phyloP scores from a whole-genome alignment of 2,888 invertebrate species.

The Ectemnius cavifrons region DNA sequence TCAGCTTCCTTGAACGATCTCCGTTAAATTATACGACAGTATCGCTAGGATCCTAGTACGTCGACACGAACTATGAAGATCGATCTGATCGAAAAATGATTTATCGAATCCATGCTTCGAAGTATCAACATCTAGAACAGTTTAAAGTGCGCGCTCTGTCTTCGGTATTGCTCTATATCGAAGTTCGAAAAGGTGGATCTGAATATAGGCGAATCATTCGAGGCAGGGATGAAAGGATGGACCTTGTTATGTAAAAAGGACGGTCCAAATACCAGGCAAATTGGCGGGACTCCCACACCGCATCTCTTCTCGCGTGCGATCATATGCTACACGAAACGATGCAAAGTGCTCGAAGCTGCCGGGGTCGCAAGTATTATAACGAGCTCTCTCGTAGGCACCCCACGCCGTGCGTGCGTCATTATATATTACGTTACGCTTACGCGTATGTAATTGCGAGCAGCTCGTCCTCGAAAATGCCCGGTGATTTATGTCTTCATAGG shows the following conservation, averaged over 20 bases:
- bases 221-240: conserved; percentile 50
- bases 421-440: conserved; percentile 74
- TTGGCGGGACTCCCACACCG: conserved; percentile 75
- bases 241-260: conserved; percentile 61
- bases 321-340: conserved; percentile 21
- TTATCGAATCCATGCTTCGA: conserved; percentile 17
- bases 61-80: conserved; percentile 31
- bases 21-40: conserved; percentile 30
- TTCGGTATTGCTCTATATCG: too few relatives aligned
- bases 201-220: neutral
- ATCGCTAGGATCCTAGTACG: conserved; percentile 15
- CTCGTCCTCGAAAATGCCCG: conserved; percentile 70
- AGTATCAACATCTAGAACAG: too few relatives aligned
- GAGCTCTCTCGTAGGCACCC: conserved; percentile 63
- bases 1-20: conserved; percentile 10
- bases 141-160: too few relatives aligned
- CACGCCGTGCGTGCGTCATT: conserved; percentile 66
- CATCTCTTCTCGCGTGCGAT: conserved; percentile 52
- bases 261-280: conserved; percentile 74
- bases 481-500: conserved; percentile 77
- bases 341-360: conserved; percentile 22
- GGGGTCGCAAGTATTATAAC: conserved; percentile 62
- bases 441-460: conserved; percentile 76
- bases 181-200: too few relatives aligned
- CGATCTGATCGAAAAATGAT: conserved; percentile 39